These are phyloP conservation scores for Eleginops maclovinus DNA, from an alignment of 2,113 vertebrate species.

Conservation along the genomic window DNA sequence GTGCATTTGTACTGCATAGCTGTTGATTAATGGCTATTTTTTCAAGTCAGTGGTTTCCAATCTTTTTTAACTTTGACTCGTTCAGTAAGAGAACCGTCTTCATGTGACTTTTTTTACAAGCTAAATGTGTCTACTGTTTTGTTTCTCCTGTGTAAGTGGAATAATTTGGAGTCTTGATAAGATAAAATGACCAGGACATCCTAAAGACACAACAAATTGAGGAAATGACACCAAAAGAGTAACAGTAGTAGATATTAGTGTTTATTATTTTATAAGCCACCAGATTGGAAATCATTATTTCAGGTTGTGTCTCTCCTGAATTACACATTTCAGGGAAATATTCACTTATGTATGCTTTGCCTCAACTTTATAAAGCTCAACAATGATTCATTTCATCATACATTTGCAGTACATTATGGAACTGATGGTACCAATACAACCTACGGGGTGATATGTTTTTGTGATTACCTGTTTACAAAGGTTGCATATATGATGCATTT, in stretches of 20 bases:
- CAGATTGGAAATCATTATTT: background rate
- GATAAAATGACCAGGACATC: background rate
- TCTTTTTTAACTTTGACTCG: background rate
- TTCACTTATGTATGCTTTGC: background rate
- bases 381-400: background rate
- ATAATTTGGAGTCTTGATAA: background rate
- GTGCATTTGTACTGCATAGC: background rate
- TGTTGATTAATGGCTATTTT: constrained; percentile 3
- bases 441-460: background rate
- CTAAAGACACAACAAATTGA: background rate
- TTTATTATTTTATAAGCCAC: too few species aligned
- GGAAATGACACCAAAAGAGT: too few species aligned
- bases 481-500: background rate
- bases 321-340: background rate
- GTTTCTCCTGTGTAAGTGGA: background rate
- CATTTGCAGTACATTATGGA: background rate
- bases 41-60: background rate
- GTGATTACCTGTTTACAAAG: background rate
- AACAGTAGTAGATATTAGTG: too few species aligned
- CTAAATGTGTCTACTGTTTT: background rate
- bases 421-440: background rate
- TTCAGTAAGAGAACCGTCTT: background rate
- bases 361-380: background rate
- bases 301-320: background rate
- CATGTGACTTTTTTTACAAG: background rate